Conservation (phyloP, 2,113 vertebrate genomes). For the Smithornis capensis region DNA sequence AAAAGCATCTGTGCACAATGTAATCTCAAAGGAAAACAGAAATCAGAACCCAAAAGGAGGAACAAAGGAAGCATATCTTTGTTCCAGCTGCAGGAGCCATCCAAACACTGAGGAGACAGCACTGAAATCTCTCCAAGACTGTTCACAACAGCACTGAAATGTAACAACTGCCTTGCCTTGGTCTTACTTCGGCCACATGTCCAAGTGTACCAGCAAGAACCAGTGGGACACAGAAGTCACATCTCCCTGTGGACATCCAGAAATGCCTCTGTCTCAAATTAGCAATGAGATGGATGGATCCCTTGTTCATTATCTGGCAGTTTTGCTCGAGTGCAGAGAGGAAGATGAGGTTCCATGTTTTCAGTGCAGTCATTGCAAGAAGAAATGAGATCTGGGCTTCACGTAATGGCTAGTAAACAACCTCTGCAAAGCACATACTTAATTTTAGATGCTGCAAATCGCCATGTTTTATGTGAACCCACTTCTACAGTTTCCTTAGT, state of each 20-base stretch:
- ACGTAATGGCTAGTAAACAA: neutral
- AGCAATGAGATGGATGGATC: neutral
- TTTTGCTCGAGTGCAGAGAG: neutral
- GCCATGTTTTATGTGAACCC: neutral
- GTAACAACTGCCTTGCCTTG: neutral
- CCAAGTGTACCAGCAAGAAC: neutral
- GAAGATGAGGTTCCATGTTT: neutral
- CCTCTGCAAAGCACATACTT: neutral
- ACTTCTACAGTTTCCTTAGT: neutral
- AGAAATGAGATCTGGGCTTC: neutral
- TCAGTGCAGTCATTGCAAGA: neutral
- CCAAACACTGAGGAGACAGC: neutral
- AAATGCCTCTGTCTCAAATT: neutral
- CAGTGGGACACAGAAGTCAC: neutral
- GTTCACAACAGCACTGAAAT: rapidly evolving
- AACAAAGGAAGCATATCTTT: neutral
- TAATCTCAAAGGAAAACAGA: constrained; percentile 3
- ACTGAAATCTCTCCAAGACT: neutral
- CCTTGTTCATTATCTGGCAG: neutral
- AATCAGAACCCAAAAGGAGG: neutral
- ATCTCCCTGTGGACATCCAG: neutral
- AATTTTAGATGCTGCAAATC: neutral
- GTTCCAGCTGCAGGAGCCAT: neutral
- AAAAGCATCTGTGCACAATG: neutral
- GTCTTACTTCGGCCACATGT: neutral